A percentile compares a stretch with the other conserved stretches of the same genome.
These are phyloP conservation scores for Protaetia brevitarsis DNA, from an alignment of 1,140 invertebrate genomes.

Conservation along the genomic window DNA sequence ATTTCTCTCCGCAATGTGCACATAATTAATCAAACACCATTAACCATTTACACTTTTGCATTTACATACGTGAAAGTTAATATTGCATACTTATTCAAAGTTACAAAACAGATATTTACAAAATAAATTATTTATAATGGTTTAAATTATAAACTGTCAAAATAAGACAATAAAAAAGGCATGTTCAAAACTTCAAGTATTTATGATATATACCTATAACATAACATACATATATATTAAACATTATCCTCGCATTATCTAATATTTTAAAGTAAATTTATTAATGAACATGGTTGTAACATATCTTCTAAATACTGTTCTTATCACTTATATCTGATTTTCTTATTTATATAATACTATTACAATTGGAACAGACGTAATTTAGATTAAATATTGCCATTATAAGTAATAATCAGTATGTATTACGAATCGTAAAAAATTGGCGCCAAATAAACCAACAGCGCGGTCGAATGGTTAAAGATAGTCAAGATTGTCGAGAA, in stretches of 20 bases:
- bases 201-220: background rate
- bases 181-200: background rate
- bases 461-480: no score
- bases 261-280: no score
- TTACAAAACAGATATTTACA: background rate
- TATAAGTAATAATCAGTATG: background rate
- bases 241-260: no score
- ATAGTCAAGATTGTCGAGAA: background rate
- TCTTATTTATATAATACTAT: background rate
- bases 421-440: background rate
- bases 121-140: conserved; percentile 4
- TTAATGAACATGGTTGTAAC: no score
- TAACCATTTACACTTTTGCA: background rate
- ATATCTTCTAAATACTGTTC: no score
- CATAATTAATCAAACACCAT: background rate
- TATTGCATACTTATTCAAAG: background rate
- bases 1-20: background rate
- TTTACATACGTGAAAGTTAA: background rate
- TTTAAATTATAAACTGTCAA: conserved; percentile 8
- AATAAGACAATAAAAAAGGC: no score
- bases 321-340: no score
- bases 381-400: background rate
- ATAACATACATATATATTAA: background rate
- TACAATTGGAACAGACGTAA: background rate
- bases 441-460: background rate